Evolutionary conservation across 2,888 invertebrate genomes (phyloP).

Genomic region (Phragmatobia fuliginosa): DNA sequence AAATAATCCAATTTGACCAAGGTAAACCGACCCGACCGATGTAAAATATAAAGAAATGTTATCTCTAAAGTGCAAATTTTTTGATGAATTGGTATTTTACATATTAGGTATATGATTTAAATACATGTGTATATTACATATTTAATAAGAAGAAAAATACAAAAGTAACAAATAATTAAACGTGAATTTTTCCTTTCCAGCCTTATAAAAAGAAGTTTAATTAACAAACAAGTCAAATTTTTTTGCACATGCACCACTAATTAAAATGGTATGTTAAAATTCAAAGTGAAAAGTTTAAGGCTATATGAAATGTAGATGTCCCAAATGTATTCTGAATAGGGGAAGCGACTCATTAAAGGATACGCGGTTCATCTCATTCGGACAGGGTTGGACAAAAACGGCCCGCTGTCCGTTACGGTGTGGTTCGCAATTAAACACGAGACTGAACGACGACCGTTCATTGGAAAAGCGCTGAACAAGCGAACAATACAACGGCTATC

Average conservation of each 20-base stretch:
- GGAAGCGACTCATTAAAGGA: conserved; percentile 75
- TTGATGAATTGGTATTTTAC: not conserved
- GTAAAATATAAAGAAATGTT: conserved; percentile 8
- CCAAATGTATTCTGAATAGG: conserved; percentile 46
- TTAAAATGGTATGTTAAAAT: conserved; percentile 46
- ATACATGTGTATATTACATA: not conserved
- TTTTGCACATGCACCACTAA: conserved; percentile 24
- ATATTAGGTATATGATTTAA: not conserved
- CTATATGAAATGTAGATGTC: conserved; percentile 57
- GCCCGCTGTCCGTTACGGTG: conserved; percentile 78
- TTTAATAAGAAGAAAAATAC: not conserved
- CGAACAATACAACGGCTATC: conserved; percentile 79
- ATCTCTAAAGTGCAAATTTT: not conserved
- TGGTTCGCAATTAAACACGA: conserved; percentile 80
- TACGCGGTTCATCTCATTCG: conserved; percentile 74
- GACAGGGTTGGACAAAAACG: conserved; percentile 76
- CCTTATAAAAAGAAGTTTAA: conserved; percentile 12
- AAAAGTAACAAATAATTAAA: conserved; percentile 5
- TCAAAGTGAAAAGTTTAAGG: conserved; percentile 53
- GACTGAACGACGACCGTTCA: conserved; percentile 69
- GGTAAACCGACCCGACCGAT: conserved; percentile 37
- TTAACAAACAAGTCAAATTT: conserved; percentile 11
- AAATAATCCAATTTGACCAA: conserved; percentile 59
- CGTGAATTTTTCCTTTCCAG: conserved; percentile 3
- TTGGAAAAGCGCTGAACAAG: conserved; percentile 81